These are phyloP conservation scores for Xestia rhomboidea DNA, from an alignment of 2,888 invertebrate genomes.

Conservation along the genomic window DNA sequence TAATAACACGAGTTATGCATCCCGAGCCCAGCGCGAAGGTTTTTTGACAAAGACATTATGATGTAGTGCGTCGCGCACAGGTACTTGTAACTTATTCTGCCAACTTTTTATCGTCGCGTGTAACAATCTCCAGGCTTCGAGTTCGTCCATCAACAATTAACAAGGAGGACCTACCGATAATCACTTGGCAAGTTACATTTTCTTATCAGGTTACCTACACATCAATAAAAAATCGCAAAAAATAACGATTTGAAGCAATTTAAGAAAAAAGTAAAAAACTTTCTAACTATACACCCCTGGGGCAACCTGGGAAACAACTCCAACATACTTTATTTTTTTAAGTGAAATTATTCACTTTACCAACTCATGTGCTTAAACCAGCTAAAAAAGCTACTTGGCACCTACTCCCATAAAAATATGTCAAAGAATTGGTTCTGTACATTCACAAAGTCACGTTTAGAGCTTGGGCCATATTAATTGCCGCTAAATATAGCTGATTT, in stretches of 20 bases:
- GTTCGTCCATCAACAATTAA: neutral
- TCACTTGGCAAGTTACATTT: neutral
- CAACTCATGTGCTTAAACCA: no score
- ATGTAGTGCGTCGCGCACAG: neutral
- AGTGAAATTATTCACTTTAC: neutral
- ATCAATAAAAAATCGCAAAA: neutral
- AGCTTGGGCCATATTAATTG: neutral
- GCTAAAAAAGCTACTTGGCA: neutral
- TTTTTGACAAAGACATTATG: neutral
- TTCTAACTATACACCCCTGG: neutral
- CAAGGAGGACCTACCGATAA: neutral
- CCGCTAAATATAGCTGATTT: neutral
- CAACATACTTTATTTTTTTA: neutral
- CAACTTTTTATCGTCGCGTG: neutral
- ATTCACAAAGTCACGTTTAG: neutral
- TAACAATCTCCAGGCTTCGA: neutral
- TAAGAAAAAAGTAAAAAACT: neutral
- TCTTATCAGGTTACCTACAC: neutral
- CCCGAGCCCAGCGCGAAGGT: neutral
- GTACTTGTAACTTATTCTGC: neutral
- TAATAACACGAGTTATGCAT: neutral
- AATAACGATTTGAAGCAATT: neutral
- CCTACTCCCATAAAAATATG: neutral
- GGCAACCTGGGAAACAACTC: neutral
- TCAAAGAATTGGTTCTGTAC: neutral